A percentile compares a stretch with the other conserved stretches of the same genome.
These are phyloP conservation scores for Belonocnema kinseyi DNA, from an alignment of 1,140 invertebrate genomes.

Conservation along the genomic window DNA sequence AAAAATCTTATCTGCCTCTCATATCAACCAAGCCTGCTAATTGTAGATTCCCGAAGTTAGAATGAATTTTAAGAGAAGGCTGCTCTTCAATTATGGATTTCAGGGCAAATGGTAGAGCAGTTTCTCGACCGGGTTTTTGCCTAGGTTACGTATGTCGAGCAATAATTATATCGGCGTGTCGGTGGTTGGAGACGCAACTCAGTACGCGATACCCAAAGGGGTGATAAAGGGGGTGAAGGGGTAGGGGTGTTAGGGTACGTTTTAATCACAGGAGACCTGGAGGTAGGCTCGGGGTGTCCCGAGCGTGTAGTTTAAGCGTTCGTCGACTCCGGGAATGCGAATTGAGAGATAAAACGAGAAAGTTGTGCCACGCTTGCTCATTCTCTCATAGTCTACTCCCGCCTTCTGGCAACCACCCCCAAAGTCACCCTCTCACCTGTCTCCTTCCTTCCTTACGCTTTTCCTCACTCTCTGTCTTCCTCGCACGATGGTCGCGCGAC, in stretches of 20 bases:
- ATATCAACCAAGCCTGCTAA: conserved; percentile 45
- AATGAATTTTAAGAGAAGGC: conserved; percentile 62
- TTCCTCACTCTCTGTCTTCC: background rate
- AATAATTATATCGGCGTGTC: conserved; percentile 68
- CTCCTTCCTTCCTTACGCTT: conserved; percentile 49
- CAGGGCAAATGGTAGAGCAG: conserved; percentile 58
- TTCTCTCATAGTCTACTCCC: conserved; percentile 45
- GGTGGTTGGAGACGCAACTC: too few relatives aligned
- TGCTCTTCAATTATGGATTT: conserved; percentile 67
- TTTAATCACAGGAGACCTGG: conserved; percentile 71
- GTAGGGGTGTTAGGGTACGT: conserved; percentile 52
- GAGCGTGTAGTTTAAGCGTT: conserved; percentile 67
- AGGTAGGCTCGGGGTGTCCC: conserved; percentile 63
- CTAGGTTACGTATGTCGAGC: conserved; percentile 68
- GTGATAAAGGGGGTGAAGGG: conserved; percentile 50
- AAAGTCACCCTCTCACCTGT: conserved; percentile 45
- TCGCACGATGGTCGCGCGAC: conserved; percentile 32
- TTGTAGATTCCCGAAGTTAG: conserved; percentile 70
- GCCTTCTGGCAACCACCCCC: conserved; percentile 40
- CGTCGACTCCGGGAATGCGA: conserved; percentile 67
- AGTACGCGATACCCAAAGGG: too few relatives aligned
- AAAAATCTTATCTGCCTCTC: too few relatives aligned
- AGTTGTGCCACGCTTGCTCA: conserved; percentile 52
- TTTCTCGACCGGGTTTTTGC: conserved; percentile 60
- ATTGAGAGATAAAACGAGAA: conserved; percentile 72